Evolutionary conservation across 2,888 invertebrate genomes (phyloP).

Genomic region (Drosophila glabriapex): DNA sequence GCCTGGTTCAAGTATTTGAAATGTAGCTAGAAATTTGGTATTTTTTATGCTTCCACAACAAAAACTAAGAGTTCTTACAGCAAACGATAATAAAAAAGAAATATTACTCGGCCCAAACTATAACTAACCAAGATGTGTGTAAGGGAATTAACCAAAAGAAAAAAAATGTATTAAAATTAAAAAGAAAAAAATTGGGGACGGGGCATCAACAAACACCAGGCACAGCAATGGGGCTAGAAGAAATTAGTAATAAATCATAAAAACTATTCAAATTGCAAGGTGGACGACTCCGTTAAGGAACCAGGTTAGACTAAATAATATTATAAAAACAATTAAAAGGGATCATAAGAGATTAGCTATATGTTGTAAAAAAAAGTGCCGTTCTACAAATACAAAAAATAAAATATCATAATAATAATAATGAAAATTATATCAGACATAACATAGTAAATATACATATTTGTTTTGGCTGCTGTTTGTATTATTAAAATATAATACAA

Average conservation of each 20-base stretch:
- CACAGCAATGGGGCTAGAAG: constrained; percentile 70
- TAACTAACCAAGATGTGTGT: constrained; percentile 19
- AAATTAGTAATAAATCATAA: constrained; percentile 53
- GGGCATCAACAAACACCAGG: constrained; percentile 69
- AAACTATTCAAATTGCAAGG: constrained; percentile 8
- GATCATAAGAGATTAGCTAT: constrained; percentile 9
- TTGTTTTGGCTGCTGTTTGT: constrained; percentile 26
- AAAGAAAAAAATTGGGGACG: constrained; percentile 30
- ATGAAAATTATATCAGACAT: constrained; percentile 35
- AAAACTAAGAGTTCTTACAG: constrained; percentile 48
- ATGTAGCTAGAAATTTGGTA: constrained; percentile 76
- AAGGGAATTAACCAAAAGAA: constrained; percentile 3
- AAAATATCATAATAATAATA: constrained; percentile 32
- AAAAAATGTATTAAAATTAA: constrained; percentile 1
- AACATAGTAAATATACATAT: constrained; percentile 29
- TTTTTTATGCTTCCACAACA: constrained; percentile 64
- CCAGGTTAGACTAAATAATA: constrained; percentile 49
- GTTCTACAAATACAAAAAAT: constrained; percentile 78
- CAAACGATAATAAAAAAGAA: constrained; percentile 38
- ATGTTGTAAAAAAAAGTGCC: constrained; percentile 56
- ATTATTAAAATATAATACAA: constrained; percentile 53
- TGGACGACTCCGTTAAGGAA: constrained; percentile 47
- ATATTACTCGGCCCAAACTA: constrained; percentile 29
- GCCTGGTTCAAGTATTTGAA: constrained; percentile 80
- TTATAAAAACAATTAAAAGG: constrained; percentile 6